These are phyloP conservation scores for Aepyceros melampus DNA, from an alignment of 2,113 vertebrate species.

Conservation along the genomic window DNA sequence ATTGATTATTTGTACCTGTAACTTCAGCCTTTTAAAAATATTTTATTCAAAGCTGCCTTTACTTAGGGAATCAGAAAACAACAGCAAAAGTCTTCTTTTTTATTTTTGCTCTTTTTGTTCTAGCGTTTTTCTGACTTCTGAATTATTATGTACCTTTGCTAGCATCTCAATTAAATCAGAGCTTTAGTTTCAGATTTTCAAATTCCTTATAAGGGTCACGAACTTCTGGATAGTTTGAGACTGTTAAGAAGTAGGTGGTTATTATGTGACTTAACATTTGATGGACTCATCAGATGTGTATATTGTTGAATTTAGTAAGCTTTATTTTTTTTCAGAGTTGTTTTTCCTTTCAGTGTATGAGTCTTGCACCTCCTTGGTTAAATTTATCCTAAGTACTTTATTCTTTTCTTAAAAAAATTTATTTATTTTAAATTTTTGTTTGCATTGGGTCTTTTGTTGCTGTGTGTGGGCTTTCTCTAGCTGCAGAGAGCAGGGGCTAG, in stretches of 20 bases:
- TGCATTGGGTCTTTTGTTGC: background rate
- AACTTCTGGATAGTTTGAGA: background rate
- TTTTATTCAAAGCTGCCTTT: slow-evolving; percentile 25
- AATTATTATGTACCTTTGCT: slow-evolving; percentile 18
- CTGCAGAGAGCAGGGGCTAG: background rate
- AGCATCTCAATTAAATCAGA: background rate
- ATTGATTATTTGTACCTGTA: background rate
- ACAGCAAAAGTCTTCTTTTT: background rate
- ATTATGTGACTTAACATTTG: slow-evolving; percentile 6
- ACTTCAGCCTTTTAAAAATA: slow-evolving; percentile 1
- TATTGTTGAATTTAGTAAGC: background rate
- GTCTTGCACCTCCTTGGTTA: background rate
- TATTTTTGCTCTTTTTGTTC: background rate
- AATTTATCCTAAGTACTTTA: background rate
- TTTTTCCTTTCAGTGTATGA: background rate
- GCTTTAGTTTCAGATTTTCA: background rate
- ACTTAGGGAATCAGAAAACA: background rate
- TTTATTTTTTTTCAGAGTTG: background rate
- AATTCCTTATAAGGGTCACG: background rate
- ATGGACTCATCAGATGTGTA: background rate
- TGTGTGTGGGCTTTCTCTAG: background rate
- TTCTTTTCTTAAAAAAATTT: background rate
- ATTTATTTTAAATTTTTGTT: background rate
- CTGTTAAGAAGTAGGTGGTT: background rate
- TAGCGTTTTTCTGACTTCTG: background rate